These are phyloP conservation scores for Oscheius onirici DNA, from an alignment of 2,888 invertebrate species.

Conservation along the genomic window DNA sequence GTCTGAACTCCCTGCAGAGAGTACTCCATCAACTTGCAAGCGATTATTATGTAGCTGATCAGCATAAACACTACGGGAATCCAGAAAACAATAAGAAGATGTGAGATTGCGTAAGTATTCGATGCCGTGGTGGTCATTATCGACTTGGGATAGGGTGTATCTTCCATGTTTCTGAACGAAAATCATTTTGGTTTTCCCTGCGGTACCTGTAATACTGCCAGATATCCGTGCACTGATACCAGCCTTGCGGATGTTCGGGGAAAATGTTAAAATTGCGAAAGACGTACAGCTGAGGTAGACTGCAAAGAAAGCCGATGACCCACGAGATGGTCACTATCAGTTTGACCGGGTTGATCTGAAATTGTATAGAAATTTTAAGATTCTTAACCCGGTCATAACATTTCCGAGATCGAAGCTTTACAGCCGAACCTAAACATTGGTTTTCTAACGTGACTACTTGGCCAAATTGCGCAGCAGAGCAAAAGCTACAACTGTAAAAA, in stretches of 20 bases:
- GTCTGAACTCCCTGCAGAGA: slow-evolving; percentile 41
- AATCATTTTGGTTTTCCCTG: no score
- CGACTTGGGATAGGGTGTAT: slow-evolving; percentile 30
- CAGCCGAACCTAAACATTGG: no score
- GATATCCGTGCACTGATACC: slow-evolving; percentile 67
- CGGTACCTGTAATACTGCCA: slow-evolving; percentile 54
- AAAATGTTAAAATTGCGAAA: slow-evolving; percentile 58
- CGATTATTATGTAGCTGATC: slow-evolving; percentile 63
- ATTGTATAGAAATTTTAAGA: background rate
- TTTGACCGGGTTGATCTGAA: slow-evolving; percentile 48
- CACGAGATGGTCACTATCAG: slow-evolving; percentile 52
- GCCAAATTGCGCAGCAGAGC: no score
- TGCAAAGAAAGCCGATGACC: slow-evolving; percentile 57
- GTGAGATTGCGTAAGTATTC: slow-evolving; percentile 62
- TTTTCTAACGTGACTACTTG: no score
- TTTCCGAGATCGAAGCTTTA: no score
- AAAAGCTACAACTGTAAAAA: no score
- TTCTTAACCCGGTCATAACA: no score
- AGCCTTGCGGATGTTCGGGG: slow-evolving; percentile 42
- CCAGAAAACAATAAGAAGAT: slow-evolving; percentile 69
- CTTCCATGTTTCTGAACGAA: background rate
- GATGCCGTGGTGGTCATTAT: slow-evolving; percentile 48
- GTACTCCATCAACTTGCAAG: slow-evolving; percentile 62
- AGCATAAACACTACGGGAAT: slow-evolving; percentile 65
- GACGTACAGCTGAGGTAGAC: slow-evolving; percentile 62